A percentile compares a stretch with the other conserved stretches of the same genome.
These are phyloP conservation scores for Agrotis exclamationis DNA, from an alignment of 2,888 invertebrate species.

Conservation along the genomic window DNA sequence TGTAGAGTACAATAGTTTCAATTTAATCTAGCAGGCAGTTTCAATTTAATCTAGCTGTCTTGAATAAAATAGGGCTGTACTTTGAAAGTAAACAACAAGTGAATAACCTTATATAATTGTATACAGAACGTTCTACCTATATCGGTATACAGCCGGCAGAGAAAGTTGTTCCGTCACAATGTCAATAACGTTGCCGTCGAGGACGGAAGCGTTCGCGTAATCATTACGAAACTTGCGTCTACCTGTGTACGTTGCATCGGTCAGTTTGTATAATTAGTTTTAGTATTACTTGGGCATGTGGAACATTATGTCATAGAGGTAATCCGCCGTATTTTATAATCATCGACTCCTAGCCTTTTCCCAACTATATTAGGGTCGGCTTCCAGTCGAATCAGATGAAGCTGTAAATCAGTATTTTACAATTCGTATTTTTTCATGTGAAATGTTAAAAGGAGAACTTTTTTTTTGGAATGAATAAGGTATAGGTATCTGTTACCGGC, in stretches of 20 bases:
- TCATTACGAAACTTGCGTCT: slow-evolving; percentile 68
- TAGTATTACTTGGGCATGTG: slow-evolving; percentile 21
- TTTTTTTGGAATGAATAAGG: too few relatives aligned
- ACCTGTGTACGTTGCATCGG: slow-evolving; percentile 44
- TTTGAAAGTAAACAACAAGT: slow-evolving; percentile 27
- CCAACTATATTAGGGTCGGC: too few relatives aligned
- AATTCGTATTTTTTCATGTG: too few relatives aligned
- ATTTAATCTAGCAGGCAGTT: too few relatives aligned
- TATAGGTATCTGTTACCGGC: too few relatives aligned
- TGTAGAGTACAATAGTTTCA: too few relatives aligned
- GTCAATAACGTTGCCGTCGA: slow-evolving; percentile 66
- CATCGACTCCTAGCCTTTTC: too few relatives aligned
- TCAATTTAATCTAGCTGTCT: too few relatives aligned
- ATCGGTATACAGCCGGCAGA: slow-evolving; percentile 53
- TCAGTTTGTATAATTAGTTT: slow-evolving; percentile 32
- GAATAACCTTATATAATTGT: slow-evolving; percentile 52
- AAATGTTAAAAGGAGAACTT: too few relatives aligned
- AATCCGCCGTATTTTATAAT: neutral
- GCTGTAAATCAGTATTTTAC: too few relatives aligned
- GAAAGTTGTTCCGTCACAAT: slow-evolving; percentile 72
- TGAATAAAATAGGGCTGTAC: too few relatives aligned
- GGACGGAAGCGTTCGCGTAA: slow-evolving; percentile 72
- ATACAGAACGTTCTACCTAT: slow-evolving; percentile 43
- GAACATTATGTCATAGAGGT: slow-evolving; percentile 16
- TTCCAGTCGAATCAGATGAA: too few relatives aligned